These are phyloP conservation scores for Trachymyrmex cornetzi DNA, from an alignment of 1,140 invertebrate genomes.

Conservation along the genomic window DNA sequence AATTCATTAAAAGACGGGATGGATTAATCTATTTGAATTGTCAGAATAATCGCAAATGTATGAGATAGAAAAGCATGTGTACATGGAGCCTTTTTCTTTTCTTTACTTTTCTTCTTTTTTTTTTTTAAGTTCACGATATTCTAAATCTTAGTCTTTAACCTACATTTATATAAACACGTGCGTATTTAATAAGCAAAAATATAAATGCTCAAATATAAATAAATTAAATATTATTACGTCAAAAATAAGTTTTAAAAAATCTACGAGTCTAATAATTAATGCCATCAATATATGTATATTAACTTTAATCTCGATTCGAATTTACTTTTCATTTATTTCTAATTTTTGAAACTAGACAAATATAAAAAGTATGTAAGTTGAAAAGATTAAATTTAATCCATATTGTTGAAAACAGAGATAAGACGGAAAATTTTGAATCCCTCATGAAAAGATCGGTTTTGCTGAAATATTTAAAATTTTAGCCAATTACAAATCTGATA, in stretches of 20 bases:
- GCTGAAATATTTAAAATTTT: too few species aligned
- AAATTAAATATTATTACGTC: too few species aligned
- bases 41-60: not conserved
- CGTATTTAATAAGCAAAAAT: not conserved
- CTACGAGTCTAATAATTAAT: too few species aligned
- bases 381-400: too few species aligned
- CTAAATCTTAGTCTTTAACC: not conserved
- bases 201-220: not conserved
- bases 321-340: too few species aligned
- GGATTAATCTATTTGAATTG: not conserved
- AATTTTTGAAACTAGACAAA: too few species aligned
- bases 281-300: too few species aligned
- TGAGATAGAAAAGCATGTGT: not conserved
- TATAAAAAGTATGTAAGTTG: too few species aligned
- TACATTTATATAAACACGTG: not conserved
- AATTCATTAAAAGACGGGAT: not conserved
- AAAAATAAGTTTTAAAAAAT: not conserved
- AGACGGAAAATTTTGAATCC: not conserved
- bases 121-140: not conserved
- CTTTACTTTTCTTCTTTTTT: not conserved
- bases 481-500: too few species aligned
- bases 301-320: too few species aligned
- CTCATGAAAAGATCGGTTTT: too few species aligned
- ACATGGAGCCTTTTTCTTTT: not conserved
- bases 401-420: too few species aligned